Evolutionary conservation across 2,113 vertebrate genomes (phyloP), one percentile per base, ranked within the genome.

Genomic region (Lepus europaeus): DNA sequence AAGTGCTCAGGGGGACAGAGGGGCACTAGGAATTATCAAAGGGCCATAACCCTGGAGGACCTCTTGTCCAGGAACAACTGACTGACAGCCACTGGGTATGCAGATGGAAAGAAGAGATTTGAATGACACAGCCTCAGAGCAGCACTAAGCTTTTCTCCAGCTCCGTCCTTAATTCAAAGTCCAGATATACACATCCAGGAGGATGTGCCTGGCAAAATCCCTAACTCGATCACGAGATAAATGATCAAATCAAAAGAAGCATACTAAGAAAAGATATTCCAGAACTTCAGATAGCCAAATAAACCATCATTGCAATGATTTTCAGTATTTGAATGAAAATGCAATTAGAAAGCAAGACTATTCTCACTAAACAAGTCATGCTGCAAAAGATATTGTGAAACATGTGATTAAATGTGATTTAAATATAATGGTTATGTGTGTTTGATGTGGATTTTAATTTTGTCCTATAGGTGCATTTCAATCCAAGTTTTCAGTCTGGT

Each of bases 291-390:
- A 36, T 25, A 89, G 61, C 59, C 8, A 84, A 45, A 25, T 87
- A 93, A 72, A 68, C 39, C 17, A 69, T 63, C 20, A 69, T 20
- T 81, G 81, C 2, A 64, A n/a, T 82, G 25, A 79, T 88, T 95
- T 90, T 79, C 49, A 73, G 22, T 64, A 49, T 86, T 45, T 92
- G 49, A 86, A 86, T 39, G n/a, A 92, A 69, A 81, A 87, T 56
- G 8, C n/a, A 70, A 70, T 72, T 77, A 77, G 87, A 81, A 87
- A 78, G 29, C 4, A 89, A 89, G 31, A 16, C 9, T 78, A 49
- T 5, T 87, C 27, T 87, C 68, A 87, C 25, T 79, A 68, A 82
- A 72, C 29, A 19, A 77, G 8, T 36, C 72, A 53, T 77, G 20
- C 16, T 81, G 70, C 17, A 56, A 89, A 74, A 91, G 19, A 17